A percentile compares a stretch with the other conserved stretches of the same genome.
Evolutionary conservation across 2,797 vertebrate species (phyloP).

Genomic region (Cryptoprocta ferox): DNA sequence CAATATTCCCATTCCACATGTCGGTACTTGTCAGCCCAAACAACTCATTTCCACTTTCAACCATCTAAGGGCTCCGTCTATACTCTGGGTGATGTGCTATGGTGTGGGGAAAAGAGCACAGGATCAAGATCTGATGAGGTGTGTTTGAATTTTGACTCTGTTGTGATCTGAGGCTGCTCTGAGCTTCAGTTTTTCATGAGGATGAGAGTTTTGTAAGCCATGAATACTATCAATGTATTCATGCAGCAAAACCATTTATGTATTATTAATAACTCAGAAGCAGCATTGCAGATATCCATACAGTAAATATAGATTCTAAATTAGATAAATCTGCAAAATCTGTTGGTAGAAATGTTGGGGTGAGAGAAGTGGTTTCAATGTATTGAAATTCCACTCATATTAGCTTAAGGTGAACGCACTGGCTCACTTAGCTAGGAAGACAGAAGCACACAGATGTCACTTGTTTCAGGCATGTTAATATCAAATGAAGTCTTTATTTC

Average conservation of each 20-base stretch:
- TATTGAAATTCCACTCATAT: background rate
- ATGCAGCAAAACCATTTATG: background rate
- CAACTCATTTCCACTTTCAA: background rate
- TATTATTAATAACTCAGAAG: background rate
- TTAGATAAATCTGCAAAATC: background rate
- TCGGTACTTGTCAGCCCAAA: background rate
- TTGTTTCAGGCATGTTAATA: background rate
- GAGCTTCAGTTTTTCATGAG: background rate
- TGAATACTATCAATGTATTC: background rate
- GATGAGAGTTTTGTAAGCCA: background rate
- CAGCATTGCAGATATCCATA: background rate
- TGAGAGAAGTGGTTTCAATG: background rate
- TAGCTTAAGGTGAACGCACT: background rate
- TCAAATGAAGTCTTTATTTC: background rate
- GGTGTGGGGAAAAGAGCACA: background rate
- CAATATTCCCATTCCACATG: background rate
- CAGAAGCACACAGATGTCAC: background rate
- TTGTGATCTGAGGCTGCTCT: background rate
- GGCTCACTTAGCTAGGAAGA: background rate
- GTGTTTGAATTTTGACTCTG: background rate
- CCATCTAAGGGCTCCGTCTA: background rate
- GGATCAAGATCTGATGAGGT: background rate
- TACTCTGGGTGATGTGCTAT: background rate
- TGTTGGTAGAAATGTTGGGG: background rate
- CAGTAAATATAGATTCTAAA: background rate